These are phyloP conservation scores for Pomatostomus ruficeps DNA, from an alignment of 2,113 vertebrate species.

Conservation along the genomic window DNA sequence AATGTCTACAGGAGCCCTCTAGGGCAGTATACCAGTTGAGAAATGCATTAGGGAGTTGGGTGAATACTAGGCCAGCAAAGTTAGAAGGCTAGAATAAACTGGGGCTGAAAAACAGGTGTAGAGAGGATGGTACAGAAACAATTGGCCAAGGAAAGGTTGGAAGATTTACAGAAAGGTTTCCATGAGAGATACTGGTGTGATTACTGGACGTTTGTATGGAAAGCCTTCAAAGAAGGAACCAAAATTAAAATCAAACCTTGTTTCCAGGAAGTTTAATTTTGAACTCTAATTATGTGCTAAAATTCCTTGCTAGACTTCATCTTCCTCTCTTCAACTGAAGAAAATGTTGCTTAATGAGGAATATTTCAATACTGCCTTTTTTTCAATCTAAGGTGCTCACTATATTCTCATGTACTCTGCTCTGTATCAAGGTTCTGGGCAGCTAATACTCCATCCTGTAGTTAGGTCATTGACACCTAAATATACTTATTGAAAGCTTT, in stretches of 20 bases:
- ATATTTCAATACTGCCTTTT: not conserved
- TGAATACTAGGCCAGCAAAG: not conserved
- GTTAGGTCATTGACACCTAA: not conserved
- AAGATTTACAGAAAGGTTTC: not conserved
- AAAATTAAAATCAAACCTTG: not conserved
- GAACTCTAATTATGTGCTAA: not conserved
- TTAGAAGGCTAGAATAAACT: not conserved
- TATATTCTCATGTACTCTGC: not conserved
- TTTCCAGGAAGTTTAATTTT: not conserved
- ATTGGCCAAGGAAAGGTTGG: not conserved
- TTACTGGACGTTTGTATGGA: fast-evolving
- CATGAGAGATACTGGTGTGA: not conserved
- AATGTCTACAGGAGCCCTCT: not conserved
- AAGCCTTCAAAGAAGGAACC: not conserved
- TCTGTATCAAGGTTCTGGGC: not conserved
- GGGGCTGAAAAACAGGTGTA: not conserved
- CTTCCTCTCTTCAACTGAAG: not conserved
- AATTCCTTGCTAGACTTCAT: not conserved
- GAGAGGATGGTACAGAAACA: not conserved
- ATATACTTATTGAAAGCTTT: not conserved
- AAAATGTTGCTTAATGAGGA: not conserved
- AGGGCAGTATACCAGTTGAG: not conserved
- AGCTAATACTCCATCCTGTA: not conserved
- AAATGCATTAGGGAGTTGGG: not conserved
- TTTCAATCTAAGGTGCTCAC: not conserved